Conservation (phyloP, 2,888 invertebrate genomes). For the Ceraclea dissimilis region DNA sequence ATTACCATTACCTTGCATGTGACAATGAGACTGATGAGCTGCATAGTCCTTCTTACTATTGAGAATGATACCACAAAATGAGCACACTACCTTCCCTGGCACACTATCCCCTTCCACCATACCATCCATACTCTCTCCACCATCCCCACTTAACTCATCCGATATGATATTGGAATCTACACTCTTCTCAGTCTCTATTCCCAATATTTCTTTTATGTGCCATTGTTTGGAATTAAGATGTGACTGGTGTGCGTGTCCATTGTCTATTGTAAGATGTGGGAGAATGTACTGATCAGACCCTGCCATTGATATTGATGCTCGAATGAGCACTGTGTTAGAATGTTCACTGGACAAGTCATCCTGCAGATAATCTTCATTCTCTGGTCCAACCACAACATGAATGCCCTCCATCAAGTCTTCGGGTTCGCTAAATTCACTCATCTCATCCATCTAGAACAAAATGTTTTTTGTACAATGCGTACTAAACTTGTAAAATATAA, state of each 20-base stretch:
- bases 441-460: slow-evolving; percentile 41
- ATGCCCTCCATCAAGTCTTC: slow-evolving; percentile 84
- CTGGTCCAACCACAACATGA: slow-evolving; percentile 63
- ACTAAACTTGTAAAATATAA: background rate
- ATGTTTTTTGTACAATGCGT: too few species aligned
- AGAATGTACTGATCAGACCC: slow-evolving; percentile 32
- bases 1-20: slow-evolving; percentile 23
- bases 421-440: slow-evolving; percentile 76
- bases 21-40: slow-evolving; percentile 20
- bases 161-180: background rate
- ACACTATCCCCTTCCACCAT: background rate
- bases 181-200: slow-evolving; percentile 10
- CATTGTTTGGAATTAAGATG: slow-evolving; percentile 28
- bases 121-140: background rate
- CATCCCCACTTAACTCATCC: slow-evolving; percentile 7
- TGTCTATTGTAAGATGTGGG: slow-evolving; percentile 43
- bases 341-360: slow-evolving; percentile 24
- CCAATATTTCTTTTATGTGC: slow-evolving; percentile 15
- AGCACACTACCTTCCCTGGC: slow-evolving; percentile 13
- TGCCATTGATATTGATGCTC: slow-evolving; percentile 8
- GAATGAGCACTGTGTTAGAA: slow-evolving; percentile 32
- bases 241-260: slow-evolving; percentile 41
- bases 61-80: slow-evolving; percentile 19
- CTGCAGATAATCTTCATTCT: slow-evolving; percentile 30
- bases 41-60: slow-evolving; percentile 17